A percentile compares a stretch with the other conserved stretches of the same genome.
Conservation (phyloP, 2,797 vertebrate species). For the Poeciliopsis turneri region DNA sequence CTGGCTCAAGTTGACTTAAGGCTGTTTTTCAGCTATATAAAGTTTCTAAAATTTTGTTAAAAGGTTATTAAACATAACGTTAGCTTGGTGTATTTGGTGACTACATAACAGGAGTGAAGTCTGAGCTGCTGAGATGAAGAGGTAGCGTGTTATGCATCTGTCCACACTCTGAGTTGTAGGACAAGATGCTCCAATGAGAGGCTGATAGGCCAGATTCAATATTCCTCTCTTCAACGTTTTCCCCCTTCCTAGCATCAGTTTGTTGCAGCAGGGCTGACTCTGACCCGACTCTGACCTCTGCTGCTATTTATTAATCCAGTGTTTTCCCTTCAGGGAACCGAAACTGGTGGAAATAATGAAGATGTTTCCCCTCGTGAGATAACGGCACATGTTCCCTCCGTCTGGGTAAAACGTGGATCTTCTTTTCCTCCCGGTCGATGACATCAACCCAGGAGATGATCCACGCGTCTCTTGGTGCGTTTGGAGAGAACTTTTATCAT, state of each 20-base stretch:
- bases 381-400: slow-evolving; percentile 24
- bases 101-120: slow-evolving; percentile 19
- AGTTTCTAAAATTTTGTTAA: slow-evolving; percentile 13
- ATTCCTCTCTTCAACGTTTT: too few species aligned
- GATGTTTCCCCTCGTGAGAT: slow-evolving; percentile 4
- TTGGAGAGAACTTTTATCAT: background rate
- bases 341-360: slow-evolving; percentile 45
- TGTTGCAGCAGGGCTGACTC: slow-evolving; percentile 28
- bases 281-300: slow-evolving; percentile 41
- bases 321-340: slow-evolving; percentile 7
- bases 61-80: slow-evolving; percentile 7
- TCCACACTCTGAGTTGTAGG: slow-evolving; percentile 54
- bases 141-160: slow-evolving; percentile 57
- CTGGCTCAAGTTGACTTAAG: slow-evolving; percentile 19
- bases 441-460: background rate
- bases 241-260: background rate
- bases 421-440: background rate
- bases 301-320: slow-evolving; percentile 44
- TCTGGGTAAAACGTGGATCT: slow-evolving; percentile 25
- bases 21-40: background rate
- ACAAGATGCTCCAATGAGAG: slow-evolving; percentile 25
- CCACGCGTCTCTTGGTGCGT: background rate
- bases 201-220: background rate
- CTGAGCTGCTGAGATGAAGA: slow-evolving; percentile 32
- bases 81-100: slow-evolving; percentile 17